Conservation (phyloP, 2,797 vertebrate genomes). For the Fistularia commersonii region DNA sequence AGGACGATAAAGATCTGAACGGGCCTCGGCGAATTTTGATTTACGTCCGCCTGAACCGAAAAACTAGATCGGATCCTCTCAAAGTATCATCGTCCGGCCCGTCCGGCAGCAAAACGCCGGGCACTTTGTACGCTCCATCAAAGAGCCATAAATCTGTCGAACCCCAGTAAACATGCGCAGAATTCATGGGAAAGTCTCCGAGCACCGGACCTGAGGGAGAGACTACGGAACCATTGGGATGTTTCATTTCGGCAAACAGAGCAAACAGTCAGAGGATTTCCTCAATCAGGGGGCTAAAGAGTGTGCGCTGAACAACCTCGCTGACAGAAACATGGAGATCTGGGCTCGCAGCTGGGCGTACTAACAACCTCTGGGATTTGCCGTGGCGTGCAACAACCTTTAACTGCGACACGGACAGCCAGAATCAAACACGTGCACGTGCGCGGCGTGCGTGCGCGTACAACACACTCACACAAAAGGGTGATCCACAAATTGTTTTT, state of each 20-base stretch:
- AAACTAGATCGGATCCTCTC: not conserved
- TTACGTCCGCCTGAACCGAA: not conserved
- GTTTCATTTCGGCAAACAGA: slow-evolving; percentile 66
- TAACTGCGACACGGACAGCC: slow-evolving; percentile 16
- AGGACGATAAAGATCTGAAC: too few relatives aligned
- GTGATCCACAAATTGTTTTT: too few relatives aligned
- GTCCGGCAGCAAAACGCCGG: slow-evolving; percentile 8
- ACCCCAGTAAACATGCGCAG: slow-evolving; percentile 46
- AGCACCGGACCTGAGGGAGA: slow-evolving; percentile 52
- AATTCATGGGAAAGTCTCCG: slow-evolving; percentile 68
- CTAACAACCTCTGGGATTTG: slow-evolving; percentile 77
- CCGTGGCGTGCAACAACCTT: slow-evolving; percentile 53
- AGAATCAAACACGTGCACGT: slow-evolving; percentile 25
- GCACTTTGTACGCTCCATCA: slow-evolving; percentile 29
- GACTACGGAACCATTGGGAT: slow-evolving; percentile 68
- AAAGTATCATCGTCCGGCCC: slow-evolving; percentile 9
- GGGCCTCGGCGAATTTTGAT: too few relatives aligned
- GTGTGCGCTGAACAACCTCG: slow-evolving; percentile 77
- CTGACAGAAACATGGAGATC: slow-evolving; percentile 80
- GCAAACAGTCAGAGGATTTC: slow-evolving; percentile 82
- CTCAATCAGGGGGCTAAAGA: slow-evolving; percentile 77
- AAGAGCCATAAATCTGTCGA: slow-evolving; percentile 60
- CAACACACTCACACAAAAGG: slow-evolving; percentile 20
- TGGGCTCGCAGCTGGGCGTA: slow-evolving; percentile 65
- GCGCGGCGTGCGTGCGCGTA: too few relatives aligned